Percentiles rank a stretch among this genome's conserved stretches.
phyloP scores from a whole-genome alignment of 2,888 invertebrate species.

The Tiliacea citrago region DNA sequence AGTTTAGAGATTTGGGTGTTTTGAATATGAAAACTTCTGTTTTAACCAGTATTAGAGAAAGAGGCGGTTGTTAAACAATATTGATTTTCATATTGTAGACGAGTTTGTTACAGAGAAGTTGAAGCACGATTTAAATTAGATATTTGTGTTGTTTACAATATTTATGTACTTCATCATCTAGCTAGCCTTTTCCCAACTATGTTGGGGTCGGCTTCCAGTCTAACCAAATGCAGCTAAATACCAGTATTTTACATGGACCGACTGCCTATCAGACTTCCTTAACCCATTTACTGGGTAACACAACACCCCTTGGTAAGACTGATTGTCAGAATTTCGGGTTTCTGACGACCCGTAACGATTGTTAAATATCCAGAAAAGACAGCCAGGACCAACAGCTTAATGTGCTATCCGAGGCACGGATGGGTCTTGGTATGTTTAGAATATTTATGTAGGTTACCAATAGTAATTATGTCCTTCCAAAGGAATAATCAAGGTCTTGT shows the following conservation, averaged over 20 bases:
- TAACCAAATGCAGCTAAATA: too few species aligned
- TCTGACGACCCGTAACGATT: too few species aligned
- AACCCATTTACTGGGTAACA: too few species aligned
- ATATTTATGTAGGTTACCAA: too few species aligned
- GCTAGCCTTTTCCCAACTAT: too few species aligned
- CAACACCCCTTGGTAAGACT: too few species aligned
- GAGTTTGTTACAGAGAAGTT: neutral
- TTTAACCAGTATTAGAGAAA: neutral
- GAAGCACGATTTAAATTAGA: neutral
- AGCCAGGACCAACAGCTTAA: too few species aligned
- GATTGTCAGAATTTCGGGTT: too few species aligned
- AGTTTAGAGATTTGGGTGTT: neutral
- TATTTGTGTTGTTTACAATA: neutral
- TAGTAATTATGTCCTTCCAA: neutral
- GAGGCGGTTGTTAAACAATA: neutral
- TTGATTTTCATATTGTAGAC: neutral
- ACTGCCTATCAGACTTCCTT: too few species aligned
- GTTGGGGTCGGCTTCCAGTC: too few species aligned
- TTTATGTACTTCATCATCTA: too few species aligned
- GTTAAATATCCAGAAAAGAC: too few species aligned
- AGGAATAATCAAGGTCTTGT: neutral
- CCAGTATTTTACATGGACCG: neutral
- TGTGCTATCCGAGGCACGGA: neutral
- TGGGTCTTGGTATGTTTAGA: neutral
- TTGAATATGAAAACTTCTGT: conserved; percentile 6